Percentiles rank a stretch among this genome's conserved stretches.
phyloP scores from a whole-genome alignment of 2,113 vertebrate species.

The Anguilla japonica region DNA sequence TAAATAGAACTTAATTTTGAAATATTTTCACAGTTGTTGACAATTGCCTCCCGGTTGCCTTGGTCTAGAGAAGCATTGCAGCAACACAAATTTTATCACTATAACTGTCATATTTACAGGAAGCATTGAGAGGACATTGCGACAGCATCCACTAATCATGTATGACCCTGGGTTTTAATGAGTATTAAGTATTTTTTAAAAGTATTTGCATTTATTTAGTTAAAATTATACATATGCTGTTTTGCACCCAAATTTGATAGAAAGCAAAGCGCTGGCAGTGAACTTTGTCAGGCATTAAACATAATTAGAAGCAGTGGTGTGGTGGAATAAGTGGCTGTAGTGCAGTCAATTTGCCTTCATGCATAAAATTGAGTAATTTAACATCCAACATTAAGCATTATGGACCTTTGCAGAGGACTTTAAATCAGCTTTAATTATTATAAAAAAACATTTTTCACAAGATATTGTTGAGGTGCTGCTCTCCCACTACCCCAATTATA shows the following conservation, averaged over 20 bases:
- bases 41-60: too few relatives aligned
- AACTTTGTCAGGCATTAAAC: background rate
- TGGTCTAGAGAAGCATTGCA: too few relatives aligned
- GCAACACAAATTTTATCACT: too few relatives aligned
- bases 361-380: constrained; percentile 18
- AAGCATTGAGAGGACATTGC: too few relatives aligned
- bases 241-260: background rate
- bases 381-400: constrained; percentile 23
- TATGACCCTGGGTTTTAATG: too few relatives aligned
- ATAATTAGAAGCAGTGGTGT: background rate
- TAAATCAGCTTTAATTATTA: constrained; percentile 11
- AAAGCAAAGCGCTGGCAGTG: background rate
- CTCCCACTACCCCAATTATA: background rate
- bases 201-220: background rate
- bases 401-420: constrained; percentile 1
- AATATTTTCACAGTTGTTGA: too few relatives aligned
- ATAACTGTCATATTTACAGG: too few relatives aligned
- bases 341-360: constrained; percentile 20
- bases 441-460: background rate
- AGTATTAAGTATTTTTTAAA: too few relatives aligned
- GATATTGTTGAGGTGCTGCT: background rate
- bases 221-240: background rate
- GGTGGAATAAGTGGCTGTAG: constrained; percentile 1
- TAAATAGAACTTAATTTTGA: too few relatives aligned
- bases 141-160: too few relatives aligned